Base-by-base conservation (phyloP, 1,140 invertebrate species). In the Leptinotarsa lineolata region DNA sequence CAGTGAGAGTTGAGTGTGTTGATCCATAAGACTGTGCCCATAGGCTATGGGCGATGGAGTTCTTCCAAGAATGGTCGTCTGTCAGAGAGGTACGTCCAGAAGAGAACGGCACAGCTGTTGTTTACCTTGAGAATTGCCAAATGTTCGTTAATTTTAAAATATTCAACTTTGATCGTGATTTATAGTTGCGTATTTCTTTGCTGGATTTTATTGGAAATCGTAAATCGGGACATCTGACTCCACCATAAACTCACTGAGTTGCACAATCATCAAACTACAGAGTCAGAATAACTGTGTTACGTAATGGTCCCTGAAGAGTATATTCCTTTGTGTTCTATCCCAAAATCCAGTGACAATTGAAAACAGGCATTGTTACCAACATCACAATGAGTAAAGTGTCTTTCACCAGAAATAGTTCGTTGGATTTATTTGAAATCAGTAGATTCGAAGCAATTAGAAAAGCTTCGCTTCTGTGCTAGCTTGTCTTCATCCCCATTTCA, bases 31-130 rank as follows among this genome's bases (percentile, higher is more conserved):
- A 16, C 5, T 21, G 48, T 24, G 22, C 48, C 66, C 39, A 44
- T 44, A 69, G 67, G 73, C 72, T 80, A 81, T 81, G 81, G 81
- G 76, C 78, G 63, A 81, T 81, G 81, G 81, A 81, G 81, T 81
- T 77, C 74, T 81, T 81, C 67, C 81, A 81, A 74, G 81, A 81
- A 77, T 81, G 79, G 79, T 69, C 68, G 68, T 69, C 68, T 22
- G 16, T 66, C 22, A 24, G 64, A 30, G 21, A 69, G 68, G 68
- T 69, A 58, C 48, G 48, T 18, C n/a, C 48, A 16, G 18, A 24
- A 24, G 12, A 8, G 30, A 4, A 69, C 16, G 15, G 11, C 4
- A n/a, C 54, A 58, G 54, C 48, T 69, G 68, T 58, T 68, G 67
- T 68, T 68, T 58, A 69, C 54, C 13, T 24, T 69, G 8, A 22